Evolutionary conservation across 1,140 invertebrate genomes (phyloP), one percentile per base, ranked within the genome.

Genomic region (Brachionus angularis): DNA sequence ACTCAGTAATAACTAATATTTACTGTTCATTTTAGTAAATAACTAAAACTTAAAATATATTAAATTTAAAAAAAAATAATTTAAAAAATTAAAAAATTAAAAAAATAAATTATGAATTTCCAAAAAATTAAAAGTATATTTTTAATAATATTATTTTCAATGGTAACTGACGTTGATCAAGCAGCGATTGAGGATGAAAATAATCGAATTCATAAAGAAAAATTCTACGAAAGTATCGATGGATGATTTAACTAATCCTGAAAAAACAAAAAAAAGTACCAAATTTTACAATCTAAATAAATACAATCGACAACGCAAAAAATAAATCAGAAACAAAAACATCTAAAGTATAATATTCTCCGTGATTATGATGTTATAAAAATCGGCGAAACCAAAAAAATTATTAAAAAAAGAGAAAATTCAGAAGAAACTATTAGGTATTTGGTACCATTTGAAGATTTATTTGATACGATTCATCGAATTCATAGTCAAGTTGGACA

Each of bases 391-490:
- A 52, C 50, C 16, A 52, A 52, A 52, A 52, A 52, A 52, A 31
- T 52, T 7, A 52, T 52, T 31, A 31, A 52, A 52, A 33, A 33
- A 31, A 23, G n/a, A 52, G 12, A 52, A 14, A 52, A 3, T 31
- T 1, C 23, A 29, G 27, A 52, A 7, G 3, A 29, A 29, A 7
- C 50, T 5, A 53, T 53, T n/a, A 8, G 23, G 31, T 53, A 31
- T 31, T 53, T 53, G 31, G 50, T 53, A 53, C 50, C 50, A 27
- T 53, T 31, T 25, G 50, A 33, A 53, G 27, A 53, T 25, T 12
- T 53, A 10, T 53, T 53, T 31, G 50, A 53, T 53, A 53, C 50
- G 31, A 27, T 53, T 31, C 16, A 53, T 53, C 7, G 47, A 50
- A 50, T 50, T 23, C 47, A 50, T 25, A 21, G 5, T 23, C 47